These are phyloP conservation scores for Vicugna pacos DNA, from an alignment of 2,113 vertebrate species.

Conservation along the genomic window DNA sequence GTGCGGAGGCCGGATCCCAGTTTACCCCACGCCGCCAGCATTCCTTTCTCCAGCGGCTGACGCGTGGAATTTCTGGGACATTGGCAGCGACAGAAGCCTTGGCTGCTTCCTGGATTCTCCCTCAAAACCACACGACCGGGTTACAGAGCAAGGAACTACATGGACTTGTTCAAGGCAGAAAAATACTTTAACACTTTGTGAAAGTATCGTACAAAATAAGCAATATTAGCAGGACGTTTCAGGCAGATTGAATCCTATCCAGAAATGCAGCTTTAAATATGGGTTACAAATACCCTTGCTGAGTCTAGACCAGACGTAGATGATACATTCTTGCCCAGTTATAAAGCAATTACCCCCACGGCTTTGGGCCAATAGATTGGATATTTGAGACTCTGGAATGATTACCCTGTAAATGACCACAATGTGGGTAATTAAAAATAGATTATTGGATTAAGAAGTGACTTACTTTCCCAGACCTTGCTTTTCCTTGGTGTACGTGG, in stretches of 20 bases:
- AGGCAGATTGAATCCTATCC: constrained; percentile 78
- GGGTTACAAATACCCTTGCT: constrained; percentile 67
- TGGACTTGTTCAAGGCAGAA: too few species aligned
- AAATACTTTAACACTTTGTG: background rate
- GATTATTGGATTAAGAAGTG: constrained; percentile 85
- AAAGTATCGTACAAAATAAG: constrained; percentile 48
- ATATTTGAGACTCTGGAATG: constrained; percentile 82
- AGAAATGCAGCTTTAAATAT: constrained; percentile 78
- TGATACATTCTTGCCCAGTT: constrained; percentile 75
- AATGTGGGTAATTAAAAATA: constrained; percentile 82
- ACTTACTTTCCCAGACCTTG: constrained; percentile 79
- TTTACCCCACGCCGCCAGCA: too few species aligned
- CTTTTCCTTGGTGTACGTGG: constrained; percentile 72
- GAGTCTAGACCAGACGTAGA: constrained; percentile 67
- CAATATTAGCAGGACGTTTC: constrained; percentile 40
- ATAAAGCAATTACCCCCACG: constrained; percentile 83
- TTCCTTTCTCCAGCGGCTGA: rapidly evolving
- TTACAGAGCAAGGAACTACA: background rate
- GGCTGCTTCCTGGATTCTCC: constrained; percentile 11
- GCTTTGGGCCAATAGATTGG: constrained; percentile 79
- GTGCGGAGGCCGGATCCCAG: rapidly evolving
- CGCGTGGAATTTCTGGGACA: background rate
- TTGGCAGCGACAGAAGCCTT: background rate
- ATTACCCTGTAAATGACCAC: constrained; percentile 81
- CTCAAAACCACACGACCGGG: background rate